These are phyloP conservation scores for Tokudaia muenninki DNA, from an alignment of 2,797 vertebrate genomes.

Conservation along the genomic window DNA sequence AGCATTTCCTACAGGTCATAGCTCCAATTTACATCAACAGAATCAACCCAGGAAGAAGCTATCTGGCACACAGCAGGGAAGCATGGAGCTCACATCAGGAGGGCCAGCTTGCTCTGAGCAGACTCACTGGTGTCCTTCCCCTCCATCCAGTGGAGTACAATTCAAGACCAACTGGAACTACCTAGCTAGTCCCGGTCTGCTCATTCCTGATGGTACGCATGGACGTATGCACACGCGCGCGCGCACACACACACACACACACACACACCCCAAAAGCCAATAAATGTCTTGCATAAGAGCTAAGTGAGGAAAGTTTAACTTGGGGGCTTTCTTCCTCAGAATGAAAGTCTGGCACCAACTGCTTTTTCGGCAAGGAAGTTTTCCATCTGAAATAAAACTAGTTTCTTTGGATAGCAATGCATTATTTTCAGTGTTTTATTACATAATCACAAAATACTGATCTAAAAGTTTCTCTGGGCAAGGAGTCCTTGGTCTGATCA, in stretches of 20 bases:
- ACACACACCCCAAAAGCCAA: neutral
- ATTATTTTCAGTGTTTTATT: slow-evolving; percentile 49
- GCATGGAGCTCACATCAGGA: neutral
- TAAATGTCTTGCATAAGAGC: neutral
- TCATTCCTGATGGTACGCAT: neutral
- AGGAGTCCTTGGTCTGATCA: neutral
- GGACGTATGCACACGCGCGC: rapidly evolving
- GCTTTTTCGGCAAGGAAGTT: neutral
- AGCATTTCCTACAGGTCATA: neutral
- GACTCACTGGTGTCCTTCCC: neutral
- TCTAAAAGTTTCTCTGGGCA: neutral
- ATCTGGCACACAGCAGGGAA: neutral
- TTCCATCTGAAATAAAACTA: slow-evolving; percentile 60
- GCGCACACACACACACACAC: neutral
- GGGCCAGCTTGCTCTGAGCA: neutral
- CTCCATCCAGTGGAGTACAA: neutral
- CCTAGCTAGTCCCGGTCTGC: neutral
- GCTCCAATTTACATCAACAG: neutral
- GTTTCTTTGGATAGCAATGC: slow-evolving; percentile 37
- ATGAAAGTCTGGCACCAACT: slow-evolving; percentile 4
- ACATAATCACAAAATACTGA: slow-evolving; percentile 52
- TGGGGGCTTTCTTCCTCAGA: neutral
- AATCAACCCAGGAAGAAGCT: slow-evolving; percentile 8
- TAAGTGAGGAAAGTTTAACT: neutral
- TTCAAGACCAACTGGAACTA: neutral